These are phyloP conservation scores for Lamellibrachia columna DNA, from an alignment of 2,888 invertebrate species.

Conservation along the genomic window DNA sequence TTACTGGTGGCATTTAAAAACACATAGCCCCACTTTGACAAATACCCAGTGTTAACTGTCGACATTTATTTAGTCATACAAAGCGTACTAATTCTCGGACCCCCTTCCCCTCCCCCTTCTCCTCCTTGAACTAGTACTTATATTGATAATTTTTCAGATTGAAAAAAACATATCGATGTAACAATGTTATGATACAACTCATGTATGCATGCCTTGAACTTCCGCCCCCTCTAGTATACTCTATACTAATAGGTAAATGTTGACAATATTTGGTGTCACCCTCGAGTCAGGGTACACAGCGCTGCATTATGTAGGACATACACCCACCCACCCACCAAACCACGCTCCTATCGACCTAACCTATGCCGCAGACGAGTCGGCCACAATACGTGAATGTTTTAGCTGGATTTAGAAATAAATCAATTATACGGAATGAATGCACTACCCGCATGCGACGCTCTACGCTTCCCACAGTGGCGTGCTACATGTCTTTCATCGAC, in stretches of 20 bases:
- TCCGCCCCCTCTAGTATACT: too few species aligned
- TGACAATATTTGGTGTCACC: background rate
- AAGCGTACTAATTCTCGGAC: too few species aligned
- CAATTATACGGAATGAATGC: background rate
- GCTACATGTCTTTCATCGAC: background rate
- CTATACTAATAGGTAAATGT: background rate
- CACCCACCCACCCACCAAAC: background rate
- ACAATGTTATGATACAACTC: too few species aligned
- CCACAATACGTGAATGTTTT: background rate
- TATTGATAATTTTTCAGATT: too few species aligned
- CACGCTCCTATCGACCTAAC: background rate
- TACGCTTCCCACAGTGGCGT: background rate
- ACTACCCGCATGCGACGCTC: background rate
- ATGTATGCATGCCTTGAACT: too few species aligned
- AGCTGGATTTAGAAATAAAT: background rate
- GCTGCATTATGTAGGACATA: background rate
- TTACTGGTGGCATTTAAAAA: too few species aligned
- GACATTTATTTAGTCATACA: too few species aligned
- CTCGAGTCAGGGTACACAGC: background rate
- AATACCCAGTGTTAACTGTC: too few species aligned
- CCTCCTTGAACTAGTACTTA: too few species aligned
- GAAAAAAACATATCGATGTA: too few species aligned
- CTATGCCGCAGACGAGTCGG: background rate
- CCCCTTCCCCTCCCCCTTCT: too few species aligned
- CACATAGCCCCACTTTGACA: too few species aligned